A percentile compares a stretch with the other conserved stretches of the same genome.
These are phyloP conservation scores for Microcaecilia unicolor DNA, from an alignment of 2,797 vertebrate species.

Conservation along the genomic window DNA sequence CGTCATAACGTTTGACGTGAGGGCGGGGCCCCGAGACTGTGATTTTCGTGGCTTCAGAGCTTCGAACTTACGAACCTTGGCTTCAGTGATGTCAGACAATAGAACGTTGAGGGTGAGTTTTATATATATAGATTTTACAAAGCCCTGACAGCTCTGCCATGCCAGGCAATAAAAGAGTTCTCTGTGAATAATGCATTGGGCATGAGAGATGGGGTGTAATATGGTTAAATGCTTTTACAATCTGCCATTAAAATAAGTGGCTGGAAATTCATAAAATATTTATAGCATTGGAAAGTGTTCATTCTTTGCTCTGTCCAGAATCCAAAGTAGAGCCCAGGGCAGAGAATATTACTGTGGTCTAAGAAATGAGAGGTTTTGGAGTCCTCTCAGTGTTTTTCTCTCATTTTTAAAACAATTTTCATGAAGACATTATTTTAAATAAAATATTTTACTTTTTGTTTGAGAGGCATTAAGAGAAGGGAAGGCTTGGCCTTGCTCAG, in stretches of 20 bases:
- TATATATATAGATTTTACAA: slow-evolving; percentile 24
- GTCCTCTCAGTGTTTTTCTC: no score
- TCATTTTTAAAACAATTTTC: no score
- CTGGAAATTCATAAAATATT: slow-evolving; percentile 67
- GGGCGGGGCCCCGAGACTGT: no score
- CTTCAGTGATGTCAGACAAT: no score
- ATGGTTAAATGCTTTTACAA: slow-evolving; percentile 65
- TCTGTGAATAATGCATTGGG: slow-evolving; percentile 51
- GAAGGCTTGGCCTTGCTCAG: no score
- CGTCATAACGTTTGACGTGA: no score
- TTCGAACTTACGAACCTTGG: no score
- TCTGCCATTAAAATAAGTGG: slow-evolving; percentile 59
- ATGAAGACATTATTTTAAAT: no score
- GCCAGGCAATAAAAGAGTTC: slow-evolving; percentile 47
- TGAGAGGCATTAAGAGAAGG: no score
- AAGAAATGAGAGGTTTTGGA: slow-evolving; percentile 8
- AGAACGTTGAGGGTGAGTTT: no score
- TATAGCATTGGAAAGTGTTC: slow-evolving; percentile 52
- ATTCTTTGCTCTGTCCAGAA: slow-evolving; percentile 39
- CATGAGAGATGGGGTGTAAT: slow-evolving; percentile 51
- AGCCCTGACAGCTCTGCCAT: slow-evolving; percentile 13
- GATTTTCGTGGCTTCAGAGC: no score
- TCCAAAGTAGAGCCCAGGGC: slow-evolving; percentile 7
- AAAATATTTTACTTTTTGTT: no score
- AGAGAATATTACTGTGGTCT: background rate